Base-by-base conservation (phyloP, 2,113 vertebrate genomes). In the Gobio gobio region DNA sequence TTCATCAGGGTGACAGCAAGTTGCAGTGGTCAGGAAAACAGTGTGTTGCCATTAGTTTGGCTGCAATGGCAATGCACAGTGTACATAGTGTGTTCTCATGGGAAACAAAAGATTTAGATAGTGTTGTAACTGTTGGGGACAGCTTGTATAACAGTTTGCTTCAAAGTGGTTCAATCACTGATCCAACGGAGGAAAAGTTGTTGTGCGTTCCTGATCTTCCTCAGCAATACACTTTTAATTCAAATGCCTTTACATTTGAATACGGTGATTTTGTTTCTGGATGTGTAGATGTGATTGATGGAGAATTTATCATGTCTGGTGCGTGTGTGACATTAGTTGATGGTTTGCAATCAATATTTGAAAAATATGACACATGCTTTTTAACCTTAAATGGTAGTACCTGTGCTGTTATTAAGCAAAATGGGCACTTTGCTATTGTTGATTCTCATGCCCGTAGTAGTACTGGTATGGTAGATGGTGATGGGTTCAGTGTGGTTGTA, bases 381-480 rank as follows among this genome's bases (percentile, higher is more conserved):
- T 33, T 3, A 33, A 33, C 2, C 2, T 33, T n/a, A n/a, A n/a
- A n/a, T n/a, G 29, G 29, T 33, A 33, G 29, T 43, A 70, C 66
- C 3, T 70, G 33, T 70, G 8, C 6, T 4, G 22, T 70, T 70
- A 70, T 70, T 22, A 70, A 70, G 8, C 10, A 70, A 40, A 40
- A 70, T 40, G 18, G 33, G 1, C 26, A 40, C 18, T 70, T 70
- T 70, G 66, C 33, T 40, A 14, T 40, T 5, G 29, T 70, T 10
- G 33, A 70, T 70, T 70, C 66, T 40, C 66, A 70, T 70, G 66
- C 66, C 6, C 66, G 33, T 70, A 70, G 66, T 18, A 40, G 16
- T 24, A 2, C 10, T 24, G 58, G 58, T 2, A 66, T 66, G 12
- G 13, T 33, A 16, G 29, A 66, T 33, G 29, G 63, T 8, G 26